Conservation (phyloP, 2,113 vertebrate species). For the Condylura cristata region DNA sequence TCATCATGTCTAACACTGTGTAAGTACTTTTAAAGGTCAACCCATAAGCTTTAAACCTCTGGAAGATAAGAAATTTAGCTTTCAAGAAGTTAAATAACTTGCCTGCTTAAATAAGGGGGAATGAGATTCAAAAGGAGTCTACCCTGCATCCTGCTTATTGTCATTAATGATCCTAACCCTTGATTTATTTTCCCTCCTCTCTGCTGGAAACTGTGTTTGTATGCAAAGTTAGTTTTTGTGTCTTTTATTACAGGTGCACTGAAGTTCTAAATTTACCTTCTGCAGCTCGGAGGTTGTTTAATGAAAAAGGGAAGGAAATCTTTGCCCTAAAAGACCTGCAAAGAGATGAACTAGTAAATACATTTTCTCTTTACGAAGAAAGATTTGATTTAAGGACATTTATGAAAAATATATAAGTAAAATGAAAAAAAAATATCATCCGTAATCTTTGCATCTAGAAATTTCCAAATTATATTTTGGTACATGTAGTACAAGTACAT, state of each 20-base stretch:
- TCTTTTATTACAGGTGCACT: constrained; percentile 78
- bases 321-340: constrained; percentile 72
- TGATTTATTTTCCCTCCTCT: background rate
- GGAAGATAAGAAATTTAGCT: background rate
- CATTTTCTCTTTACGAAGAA: background rate
- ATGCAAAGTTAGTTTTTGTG: background rate
- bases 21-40: background rate
- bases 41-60: background rate
- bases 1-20: background rate
- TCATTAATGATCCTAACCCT: background rate
- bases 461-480: background rate
- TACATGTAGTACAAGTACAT: background rate
- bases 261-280: constrained; percentile 76
- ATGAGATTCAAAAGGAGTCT: background rate
- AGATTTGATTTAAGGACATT: background rate
- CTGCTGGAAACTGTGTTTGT: background rate
- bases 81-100: background rate
- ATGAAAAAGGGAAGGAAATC: constrained; percentile 77
- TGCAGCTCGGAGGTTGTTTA: constrained; percentile 81
- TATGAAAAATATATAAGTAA: background rate
- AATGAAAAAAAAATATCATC: background rate
- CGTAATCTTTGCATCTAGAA: background rate
- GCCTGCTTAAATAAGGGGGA: background rate
- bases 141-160: too few relatives aligned
- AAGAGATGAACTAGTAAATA: constrained; percentile 82